A percentile compares a stretch with the other conserved stretches of the same genome.
phyloP scores from a whole-genome alignment of 2,888 invertebrate genomes.

The Lasioglossum villosulum region DNA sequence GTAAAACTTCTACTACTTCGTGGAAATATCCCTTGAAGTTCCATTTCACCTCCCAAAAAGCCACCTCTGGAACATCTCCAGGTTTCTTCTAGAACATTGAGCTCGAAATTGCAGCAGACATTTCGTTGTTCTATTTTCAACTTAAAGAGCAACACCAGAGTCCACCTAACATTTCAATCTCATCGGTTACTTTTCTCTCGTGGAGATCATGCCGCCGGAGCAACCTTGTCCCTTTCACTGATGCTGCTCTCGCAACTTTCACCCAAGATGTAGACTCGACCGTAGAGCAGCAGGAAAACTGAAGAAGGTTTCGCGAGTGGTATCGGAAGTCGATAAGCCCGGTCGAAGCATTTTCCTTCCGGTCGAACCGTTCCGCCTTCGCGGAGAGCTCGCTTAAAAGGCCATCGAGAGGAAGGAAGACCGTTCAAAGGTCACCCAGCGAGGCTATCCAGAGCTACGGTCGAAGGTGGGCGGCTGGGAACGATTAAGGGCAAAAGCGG shows the following conservation, averaged over 20 bases:
- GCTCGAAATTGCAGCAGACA: no score
- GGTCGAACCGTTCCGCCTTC: conserved; percentile 56
- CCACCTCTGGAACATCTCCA: no score
- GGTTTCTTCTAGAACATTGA: no score
- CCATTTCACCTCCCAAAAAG: no score
- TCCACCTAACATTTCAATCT: not conserved
- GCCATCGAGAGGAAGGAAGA: conserved; percentile 60
- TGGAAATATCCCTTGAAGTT: no score
- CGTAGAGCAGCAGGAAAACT: not conserved
- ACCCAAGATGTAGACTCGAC: not conserved
- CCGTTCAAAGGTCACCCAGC: conserved; percentile 58
- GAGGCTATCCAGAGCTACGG: not conserved
- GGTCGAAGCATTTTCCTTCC: conserved; percentile 30
- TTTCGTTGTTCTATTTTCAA: not conserved
- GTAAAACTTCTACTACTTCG: no score
- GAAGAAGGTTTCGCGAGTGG: conserved; percentile 5
- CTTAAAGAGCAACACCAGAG: not conserved
- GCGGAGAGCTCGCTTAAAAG: conserved; percentile 52
- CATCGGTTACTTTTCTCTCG: not conserved
- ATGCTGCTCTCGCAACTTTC: not conserved
- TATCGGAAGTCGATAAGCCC: conserved; percentile 41
- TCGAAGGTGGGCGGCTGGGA: conserved; percentile 5
- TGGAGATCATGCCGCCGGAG: not conserved
- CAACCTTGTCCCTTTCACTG: not conserved
- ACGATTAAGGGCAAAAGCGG: conserved; percentile 17